These are phyloP conservation scores for Onthophagus sagittarius DNA, from an alignment of 2,888 invertebrate species.

Conservation along the genomic window DNA sequence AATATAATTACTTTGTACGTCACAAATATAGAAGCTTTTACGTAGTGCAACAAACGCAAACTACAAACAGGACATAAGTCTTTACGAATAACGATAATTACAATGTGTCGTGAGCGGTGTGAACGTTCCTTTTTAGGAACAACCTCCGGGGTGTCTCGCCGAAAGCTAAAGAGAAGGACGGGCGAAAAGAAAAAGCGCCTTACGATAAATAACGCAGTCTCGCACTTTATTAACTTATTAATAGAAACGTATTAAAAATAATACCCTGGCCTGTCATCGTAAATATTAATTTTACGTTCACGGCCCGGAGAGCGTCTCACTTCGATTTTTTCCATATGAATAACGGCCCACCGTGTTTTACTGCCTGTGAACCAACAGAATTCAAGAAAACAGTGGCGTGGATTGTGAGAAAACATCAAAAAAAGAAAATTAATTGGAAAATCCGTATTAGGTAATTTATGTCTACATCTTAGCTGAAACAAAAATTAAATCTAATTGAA, in stretches of 20 bases:
- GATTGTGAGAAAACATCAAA: too few species aligned
- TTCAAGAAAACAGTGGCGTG: neutral
- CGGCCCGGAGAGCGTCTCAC: neutral
- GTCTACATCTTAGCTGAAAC: too few species aligned
- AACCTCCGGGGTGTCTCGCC: neutral
- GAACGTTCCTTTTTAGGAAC: neutral
- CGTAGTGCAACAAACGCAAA: neutral
- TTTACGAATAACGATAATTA: neutral
- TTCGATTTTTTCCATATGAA: conserved; percentile 4
- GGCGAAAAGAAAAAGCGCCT: conserved; percentile 2
- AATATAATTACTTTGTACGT: neutral
- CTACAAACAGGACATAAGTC: neutral
- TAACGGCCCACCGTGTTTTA: neutral
- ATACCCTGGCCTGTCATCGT: conserved; percentile 26
- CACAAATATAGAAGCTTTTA: too few species aligned
- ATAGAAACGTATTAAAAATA: conserved; percentile 30
- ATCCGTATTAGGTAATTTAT: too few species aligned
- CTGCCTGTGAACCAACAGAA: neutral
- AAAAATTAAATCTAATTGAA: too few species aligned
- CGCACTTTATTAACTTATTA: conserved; percentile 29
- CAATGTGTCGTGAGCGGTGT: neutral
- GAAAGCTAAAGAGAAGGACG: neutral
- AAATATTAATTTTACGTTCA: conserved; percentile 28
- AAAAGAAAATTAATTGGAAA: too few species aligned
- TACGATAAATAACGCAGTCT: conserved; percentile 28